A percentile compares a stretch with the other conserved stretches of the same genome.
These are phyloP conservation scores for Pollenia amentaria DNA, from an alignment of 2,888 invertebrate genomes.

Conservation along the genomic window DNA sequence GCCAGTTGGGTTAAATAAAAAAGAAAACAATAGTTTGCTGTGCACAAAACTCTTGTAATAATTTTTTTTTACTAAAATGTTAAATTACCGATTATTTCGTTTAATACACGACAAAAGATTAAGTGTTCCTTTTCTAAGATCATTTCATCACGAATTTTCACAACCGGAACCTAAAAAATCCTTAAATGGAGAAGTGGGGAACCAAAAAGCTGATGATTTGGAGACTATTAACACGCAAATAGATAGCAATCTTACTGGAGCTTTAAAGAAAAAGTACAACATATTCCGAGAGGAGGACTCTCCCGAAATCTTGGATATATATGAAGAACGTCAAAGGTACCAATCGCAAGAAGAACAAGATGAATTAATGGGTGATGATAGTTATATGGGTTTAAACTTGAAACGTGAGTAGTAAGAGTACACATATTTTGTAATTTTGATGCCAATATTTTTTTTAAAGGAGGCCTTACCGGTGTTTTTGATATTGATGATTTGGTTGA, in stretches of 20 bases:
- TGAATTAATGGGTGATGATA: slow-evolving; percentile 80
- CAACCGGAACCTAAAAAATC: slow-evolving; percentile 75
- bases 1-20: slow-evolving; percentile 12
- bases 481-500: slow-evolving; percentile 94
- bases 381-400: slow-evolving; percentile 86
- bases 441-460: slow-evolving; percentile 84
- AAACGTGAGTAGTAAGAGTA: slow-evolving; percentile 84
- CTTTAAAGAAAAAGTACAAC: slow-evolving; percentile 88
- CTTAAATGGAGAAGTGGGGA: neutral
- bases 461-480: slow-evolving; percentile 93
- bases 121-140: slow-evolving; percentile 78
- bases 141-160: slow-evolving; percentile 82
- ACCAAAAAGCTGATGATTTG: neutral
- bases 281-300: slow-evolving; percentile 90
- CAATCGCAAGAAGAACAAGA: slow-evolving; percentile 78
- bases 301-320: slow-evolving; percentile 89
- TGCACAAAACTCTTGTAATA: slow-evolving; percentile 6
- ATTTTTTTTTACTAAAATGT: slow-evolving; percentile 75
- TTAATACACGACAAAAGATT: slow-evolving; percentile 77
- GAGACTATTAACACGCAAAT: neutral
- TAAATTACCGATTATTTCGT: slow-evolving; percentile 78
- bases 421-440: neutral
- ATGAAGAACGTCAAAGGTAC: slow-evolving; percentile 86
- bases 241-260: slow-evolving; percentile 82
- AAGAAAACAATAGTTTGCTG: neutral